phyloP scores from a whole-genome alignment of 2,797 vertebrate species.

The Buphagus erythrorhynchus region DNA sequence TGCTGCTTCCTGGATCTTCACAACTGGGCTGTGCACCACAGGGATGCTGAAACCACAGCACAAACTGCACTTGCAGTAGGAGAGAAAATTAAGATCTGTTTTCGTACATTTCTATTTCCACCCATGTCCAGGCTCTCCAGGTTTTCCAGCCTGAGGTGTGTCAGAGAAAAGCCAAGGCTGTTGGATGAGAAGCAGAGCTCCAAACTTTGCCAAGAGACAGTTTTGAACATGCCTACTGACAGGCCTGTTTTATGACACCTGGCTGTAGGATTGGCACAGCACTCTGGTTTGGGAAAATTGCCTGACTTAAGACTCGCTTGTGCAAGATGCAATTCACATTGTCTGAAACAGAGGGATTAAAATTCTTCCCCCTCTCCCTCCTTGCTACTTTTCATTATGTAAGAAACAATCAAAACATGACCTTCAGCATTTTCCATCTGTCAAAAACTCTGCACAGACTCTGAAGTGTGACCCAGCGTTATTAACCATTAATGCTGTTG shows the following conservation, averaged over 20 bases:
- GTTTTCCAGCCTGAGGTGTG: not conserved
- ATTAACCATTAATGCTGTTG: not conserved
- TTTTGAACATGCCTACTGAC: not conserved
- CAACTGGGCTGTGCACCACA: fast-evolving
- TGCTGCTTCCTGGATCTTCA: not conserved
- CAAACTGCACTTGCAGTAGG: not conserved
- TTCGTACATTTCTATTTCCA: not conserved
- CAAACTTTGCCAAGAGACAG: not conserved
- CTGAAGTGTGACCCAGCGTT: not conserved
- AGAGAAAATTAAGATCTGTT: not conserved
- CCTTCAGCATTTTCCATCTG: not conserved
- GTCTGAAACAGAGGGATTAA: conserved; percentile 33
- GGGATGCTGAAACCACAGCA: not conserved
- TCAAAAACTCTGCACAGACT: not conserved
- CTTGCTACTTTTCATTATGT: not conserved
- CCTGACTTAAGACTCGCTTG: not conserved
- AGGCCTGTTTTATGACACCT: conserved; percentile 23
- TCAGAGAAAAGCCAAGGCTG: not conserved
- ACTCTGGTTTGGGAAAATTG: not conserved
- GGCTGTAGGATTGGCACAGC: not conserved
- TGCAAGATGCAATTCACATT: conserved; percentile 10
- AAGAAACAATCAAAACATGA: conserved; percentile 1
- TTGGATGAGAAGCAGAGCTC: not conserved
- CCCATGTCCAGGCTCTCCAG: not conserved
- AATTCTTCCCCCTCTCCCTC: not conserved